Evolutionary conservation across 2,797 vertebrate species (phyloP).

Genomic region (Notoglanidium macrostoma): DNA sequence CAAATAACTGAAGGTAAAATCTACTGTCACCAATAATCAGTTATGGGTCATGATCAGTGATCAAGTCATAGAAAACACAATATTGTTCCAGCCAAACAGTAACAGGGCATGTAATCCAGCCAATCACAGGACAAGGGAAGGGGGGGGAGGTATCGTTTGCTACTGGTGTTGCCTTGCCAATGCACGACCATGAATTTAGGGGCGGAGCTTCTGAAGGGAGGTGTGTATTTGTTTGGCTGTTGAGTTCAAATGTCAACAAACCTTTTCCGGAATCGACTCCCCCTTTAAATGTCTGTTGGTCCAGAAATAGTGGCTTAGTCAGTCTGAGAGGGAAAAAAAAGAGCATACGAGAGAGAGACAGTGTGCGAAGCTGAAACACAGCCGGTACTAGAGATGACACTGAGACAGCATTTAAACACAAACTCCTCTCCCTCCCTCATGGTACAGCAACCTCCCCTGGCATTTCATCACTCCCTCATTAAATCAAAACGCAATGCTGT

Average conservation of each 20-base stretch:
- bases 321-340: too few species aligned
- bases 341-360: not conserved
- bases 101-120: too few species aligned
- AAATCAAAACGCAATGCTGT: slow-evolving; percentile 70
- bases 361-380: slow-evolving; percentile 8
- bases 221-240: too few species aligned
- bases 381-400: slow-evolving; percentile 37
- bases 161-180: too few species aligned
- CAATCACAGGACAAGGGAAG: too few species aligned
- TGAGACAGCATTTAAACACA: slow-evolving; percentile 60
- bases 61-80: not conserved
- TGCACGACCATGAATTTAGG: too few species aligned
- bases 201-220: too few species aligned
- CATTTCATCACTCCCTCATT: slow-evolving; percentile 57
- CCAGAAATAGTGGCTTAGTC: not conserved
- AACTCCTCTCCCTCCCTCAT: slow-evolving; percentile 50
- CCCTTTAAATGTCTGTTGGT: not conserved
- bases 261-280: too few species aligned
- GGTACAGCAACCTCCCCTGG: slow-evolving; percentile 49
- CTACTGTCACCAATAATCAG: not conserved
- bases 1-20: not conserved
- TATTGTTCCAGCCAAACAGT: too few species aligned
- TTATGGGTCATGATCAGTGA: not conserved
- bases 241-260: too few species aligned
- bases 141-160: too few species aligned